Evolutionary conservation across 2,797 vertebrate genomes (phyloP).

Genomic region (Parotocinclus haroldoi): DNA sequence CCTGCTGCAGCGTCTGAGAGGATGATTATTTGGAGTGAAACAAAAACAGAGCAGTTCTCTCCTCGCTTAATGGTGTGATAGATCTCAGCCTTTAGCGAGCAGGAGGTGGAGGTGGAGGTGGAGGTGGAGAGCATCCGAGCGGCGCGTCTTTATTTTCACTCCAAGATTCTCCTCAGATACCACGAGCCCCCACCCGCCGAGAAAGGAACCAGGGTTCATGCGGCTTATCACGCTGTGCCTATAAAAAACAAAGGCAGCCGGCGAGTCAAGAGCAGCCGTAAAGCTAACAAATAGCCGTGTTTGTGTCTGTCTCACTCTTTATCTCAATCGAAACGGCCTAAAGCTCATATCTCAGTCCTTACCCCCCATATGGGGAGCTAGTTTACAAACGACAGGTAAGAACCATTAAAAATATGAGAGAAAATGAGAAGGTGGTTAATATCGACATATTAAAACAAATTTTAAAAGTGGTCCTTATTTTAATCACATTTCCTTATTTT

Average conservation of each 20-base stretch:
- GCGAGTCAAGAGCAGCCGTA: constrained; percentile 8
- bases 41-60: constrained; percentile 45
- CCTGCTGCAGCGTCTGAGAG: constrained; percentile 33
- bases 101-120: constrained; percentile 21
- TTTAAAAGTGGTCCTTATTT: too few relatives aligned
- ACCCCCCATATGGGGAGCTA: not conserved
- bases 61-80: constrained; percentile 42
- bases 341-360: not conserved
- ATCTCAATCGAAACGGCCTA: not conserved
- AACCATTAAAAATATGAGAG: not conserved
- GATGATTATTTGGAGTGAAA: constrained; percentile 41
- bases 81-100: constrained; percentile 41
- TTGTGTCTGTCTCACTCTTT: not conserved
- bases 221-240: constrained; percentile 30
- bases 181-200: constrained; percentile 32
- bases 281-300: constrained; percentile 14
- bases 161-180: constrained; percentile 43
- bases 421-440: too few relatives aligned
- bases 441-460: too few relatives aligned
- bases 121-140: constrained; percentile 40
- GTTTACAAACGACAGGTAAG: not conserved
- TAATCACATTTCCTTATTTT: too few relatives aligned
- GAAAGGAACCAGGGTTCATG: constrained; percentile 14
- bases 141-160: constrained; percentile 44
- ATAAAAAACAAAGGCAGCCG: constrained; percentile 26